Conservation (phyloP, 2,797 vertebrate genomes). For the Eulemur rubriventer region DNA sequence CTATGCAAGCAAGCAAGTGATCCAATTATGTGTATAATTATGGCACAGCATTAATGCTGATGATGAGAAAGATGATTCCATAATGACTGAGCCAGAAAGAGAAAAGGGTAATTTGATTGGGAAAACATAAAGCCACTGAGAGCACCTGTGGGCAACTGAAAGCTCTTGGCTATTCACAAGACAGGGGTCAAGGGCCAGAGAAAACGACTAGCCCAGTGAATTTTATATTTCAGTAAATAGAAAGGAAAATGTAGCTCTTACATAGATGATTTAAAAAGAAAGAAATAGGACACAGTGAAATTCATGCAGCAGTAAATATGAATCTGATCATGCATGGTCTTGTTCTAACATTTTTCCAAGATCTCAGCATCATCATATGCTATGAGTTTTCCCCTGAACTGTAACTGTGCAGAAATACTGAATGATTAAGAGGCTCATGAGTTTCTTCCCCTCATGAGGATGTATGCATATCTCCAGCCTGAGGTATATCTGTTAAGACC, state of each 20-base stretch:
- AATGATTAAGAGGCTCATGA: background rate
- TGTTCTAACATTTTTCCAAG: constrained; percentile 19
- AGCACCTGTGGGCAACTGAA: constrained; percentile 35
- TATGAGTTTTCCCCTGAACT: background rate
- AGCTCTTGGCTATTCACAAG: constrained; percentile 34
- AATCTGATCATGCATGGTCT: background rate
- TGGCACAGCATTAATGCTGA: constrained; percentile 65
- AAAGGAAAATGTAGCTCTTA: background rate
- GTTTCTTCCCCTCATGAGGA: background rate
- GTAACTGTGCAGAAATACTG: background rate
- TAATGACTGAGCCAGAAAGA: constrained; percentile 57
- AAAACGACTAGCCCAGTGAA: background rate
- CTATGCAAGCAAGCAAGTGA: constrained; percentile 62
- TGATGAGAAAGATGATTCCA: constrained; percentile 58
- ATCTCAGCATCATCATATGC: background rate
- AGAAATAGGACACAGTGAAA: constrained; percentile 13
- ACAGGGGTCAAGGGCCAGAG: background rate
- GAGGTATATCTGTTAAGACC: background rate
- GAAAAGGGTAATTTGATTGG: constrained; percentile 64
- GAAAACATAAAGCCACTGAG: constrained; percentile 61
- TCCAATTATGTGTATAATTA: constrained; percentile 72
- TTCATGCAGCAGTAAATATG: background rate
- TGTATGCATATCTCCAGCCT: background rate
- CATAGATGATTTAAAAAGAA: constrained; percentile 12
- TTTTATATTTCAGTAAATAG: background rate